phyloP scores from a whole-genome alignment of 2,888 invertebrate genomes.

The Agriotes lineatus region DNA sequence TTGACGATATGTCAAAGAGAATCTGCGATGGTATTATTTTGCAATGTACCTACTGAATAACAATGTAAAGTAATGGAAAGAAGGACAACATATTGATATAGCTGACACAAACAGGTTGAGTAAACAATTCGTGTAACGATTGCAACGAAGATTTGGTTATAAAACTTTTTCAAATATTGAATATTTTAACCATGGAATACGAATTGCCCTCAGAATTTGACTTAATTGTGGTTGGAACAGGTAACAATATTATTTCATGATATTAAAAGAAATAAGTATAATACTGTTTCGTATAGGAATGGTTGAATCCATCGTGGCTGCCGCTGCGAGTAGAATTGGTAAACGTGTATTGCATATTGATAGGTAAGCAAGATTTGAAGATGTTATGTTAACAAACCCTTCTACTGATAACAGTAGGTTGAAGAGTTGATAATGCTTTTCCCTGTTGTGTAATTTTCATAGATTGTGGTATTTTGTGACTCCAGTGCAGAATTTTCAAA shows the following conservation, averaged over 20 bases:
- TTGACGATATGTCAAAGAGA: not conserved
- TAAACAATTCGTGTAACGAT: not conserved
- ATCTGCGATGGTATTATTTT: not conserved
- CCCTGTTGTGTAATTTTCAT: too few species aligned
- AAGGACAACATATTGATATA: too few species aligned
- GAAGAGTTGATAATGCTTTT: too few species aligned
- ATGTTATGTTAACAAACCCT: too few species aligned
- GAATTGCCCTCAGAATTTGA: conserved; percentile 90
- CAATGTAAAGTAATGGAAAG: not conserved
- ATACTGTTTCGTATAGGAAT: conserved; percentile 80
- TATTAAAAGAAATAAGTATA: not conserved
- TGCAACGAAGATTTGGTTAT: too few species aligned
- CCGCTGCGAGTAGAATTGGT: conserved; percentile 93
- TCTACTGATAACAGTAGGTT: too few species aligned
- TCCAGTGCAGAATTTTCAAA: too few species aligned
- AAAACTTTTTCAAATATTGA: not conserved
- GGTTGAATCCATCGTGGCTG: conserved; percentile 94
- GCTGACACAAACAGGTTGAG: not conserved
- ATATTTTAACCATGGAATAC: conserved; percentile 59
- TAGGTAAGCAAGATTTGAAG: too few species aligned
- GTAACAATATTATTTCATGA: conserved; percentile 67
- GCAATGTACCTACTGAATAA: not conserved
- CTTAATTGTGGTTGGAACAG: conserved; percentile 91
- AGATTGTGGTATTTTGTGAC: too few species aligned
- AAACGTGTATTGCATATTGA: conserved; percentile 94